Conservation (phyloP, 2,113 vertebrate species). For the Pterocles gutturalis region DNA sequence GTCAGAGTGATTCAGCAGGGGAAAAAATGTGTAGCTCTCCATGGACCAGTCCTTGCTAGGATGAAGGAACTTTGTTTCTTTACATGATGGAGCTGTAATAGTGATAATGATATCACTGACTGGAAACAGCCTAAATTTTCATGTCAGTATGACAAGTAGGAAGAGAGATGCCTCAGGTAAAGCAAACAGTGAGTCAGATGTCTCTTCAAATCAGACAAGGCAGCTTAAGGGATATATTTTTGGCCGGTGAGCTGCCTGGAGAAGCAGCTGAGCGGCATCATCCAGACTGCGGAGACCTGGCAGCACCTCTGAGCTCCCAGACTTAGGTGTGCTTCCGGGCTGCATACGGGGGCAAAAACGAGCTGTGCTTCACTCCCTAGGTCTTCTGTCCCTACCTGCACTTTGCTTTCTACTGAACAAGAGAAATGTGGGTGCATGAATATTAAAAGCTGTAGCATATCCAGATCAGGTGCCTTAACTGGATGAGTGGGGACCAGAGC, state of each 20-base stretch:
- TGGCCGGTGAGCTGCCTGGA: background rate
- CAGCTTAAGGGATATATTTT: background rate
- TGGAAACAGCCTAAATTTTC: slow-evolving; percentile 12
- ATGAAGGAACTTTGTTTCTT: background rate
- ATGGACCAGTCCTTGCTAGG: background rate
- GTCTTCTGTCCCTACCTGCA: background rate
- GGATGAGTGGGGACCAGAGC: background rate
- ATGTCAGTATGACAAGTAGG: background rate
- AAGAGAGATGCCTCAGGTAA: slow-evolving; percentile 25
- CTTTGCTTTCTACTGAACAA: background rate
- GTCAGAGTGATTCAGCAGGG: background rate
- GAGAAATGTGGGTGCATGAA: background rate
- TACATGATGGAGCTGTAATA: background rate
- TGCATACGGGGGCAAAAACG: background rate
- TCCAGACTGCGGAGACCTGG: background rate
- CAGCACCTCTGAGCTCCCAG: background rate
- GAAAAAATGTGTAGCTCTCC: background rate
- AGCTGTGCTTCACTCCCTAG: accelerated
- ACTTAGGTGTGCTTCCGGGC: background rate
- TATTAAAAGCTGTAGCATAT: background rate
- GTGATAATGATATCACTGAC: background rate
- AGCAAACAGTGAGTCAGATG: slow-evolving; percentile 27
- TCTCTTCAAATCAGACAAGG: slow-evolving; percentile 10
- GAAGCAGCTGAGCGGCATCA: background rate
- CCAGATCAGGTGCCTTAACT: background rate